A percentile compares a stretch with the other conserved stretches of the same genome.
phyloP scores from a whole-genome alignment of 2,113 vertebrate species.

The Melanotaenia duboulayi region DNA sequence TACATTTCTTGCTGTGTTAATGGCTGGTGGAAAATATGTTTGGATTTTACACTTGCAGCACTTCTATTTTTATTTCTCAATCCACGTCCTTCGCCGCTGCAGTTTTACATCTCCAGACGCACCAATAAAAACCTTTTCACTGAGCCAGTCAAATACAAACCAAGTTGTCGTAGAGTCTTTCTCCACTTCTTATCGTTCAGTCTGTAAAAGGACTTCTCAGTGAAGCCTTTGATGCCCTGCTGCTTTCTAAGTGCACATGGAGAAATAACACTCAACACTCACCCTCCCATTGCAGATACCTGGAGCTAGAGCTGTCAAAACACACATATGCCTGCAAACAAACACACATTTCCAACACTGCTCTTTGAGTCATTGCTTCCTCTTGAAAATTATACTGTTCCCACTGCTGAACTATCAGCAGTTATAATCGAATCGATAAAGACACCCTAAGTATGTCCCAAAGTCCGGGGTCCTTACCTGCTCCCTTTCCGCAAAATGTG shows the following conservation, averaged over 20 bases:
- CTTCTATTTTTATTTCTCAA: too few relatives aligned
- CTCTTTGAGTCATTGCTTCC: slow-evolving; percentile 18
- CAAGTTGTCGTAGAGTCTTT: slow-evolving; percentile 19
- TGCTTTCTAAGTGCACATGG: slow-evolving; percentile 65
- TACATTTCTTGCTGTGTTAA: background rate
- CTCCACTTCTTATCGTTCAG: slow-evolving; percentile 58
- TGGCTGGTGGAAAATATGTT: background rate
- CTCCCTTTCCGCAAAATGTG: too few relatives aligned
- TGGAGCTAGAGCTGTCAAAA: slow-evolving; percentile 37
- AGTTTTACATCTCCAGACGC: background rate
- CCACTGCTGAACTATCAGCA: background rate
- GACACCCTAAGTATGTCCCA: too few relatives aligned
- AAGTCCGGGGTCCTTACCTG: too few relatives aligned
- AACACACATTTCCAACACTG: slow-evolving; percentile 4
- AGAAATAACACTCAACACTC: slow-evolving; percentile 63
- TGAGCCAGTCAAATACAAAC: slow-evolving; percentile 10
- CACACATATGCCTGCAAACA: slow-evolving; percentile 4
- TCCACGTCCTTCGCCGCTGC: too few relatives aligned
- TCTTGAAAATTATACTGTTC: slow-evolving; percentile 36
- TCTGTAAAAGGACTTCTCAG: slow-evolving; percentile 61
- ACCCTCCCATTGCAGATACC: slow-evolving; percentile 55
- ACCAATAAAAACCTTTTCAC: slow-evolving; percentile 17
- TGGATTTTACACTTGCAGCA: background rate
- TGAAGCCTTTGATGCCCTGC: slow-evolving; percentile 59
- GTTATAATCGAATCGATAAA: background rate